A percentile compares a stretch with the other conserved stretches of the same genome.
Evolutionary conservation across 2,797 vertebrate species (phyloP).

Genomic region (Amniataba percoides): DNA sequence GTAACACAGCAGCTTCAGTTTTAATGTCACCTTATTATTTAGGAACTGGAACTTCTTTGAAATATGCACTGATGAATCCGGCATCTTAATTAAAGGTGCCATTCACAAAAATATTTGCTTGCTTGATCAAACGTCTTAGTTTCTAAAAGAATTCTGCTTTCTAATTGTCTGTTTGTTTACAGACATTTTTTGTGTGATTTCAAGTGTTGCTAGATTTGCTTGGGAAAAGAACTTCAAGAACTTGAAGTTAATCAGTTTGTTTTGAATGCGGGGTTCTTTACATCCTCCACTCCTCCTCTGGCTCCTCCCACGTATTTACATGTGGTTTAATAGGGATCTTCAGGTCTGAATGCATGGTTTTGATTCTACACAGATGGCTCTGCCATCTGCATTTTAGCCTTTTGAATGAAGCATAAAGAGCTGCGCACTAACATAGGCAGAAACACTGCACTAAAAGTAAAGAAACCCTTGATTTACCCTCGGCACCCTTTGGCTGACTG

Average conservation of each 20-base stretch:
- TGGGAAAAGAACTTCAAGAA: constrained; percentile 67
- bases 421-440: constrained; percentile 66
- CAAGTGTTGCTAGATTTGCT: constrained; percentile 68
- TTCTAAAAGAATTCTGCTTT: constrained; percentile 49
- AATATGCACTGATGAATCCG: constrained; percentile 62
- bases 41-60: constrained; percentile 62
- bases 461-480: constrained; percentile 84
- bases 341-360: constrained; percentile 87
- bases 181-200: constrained; percentile 55
- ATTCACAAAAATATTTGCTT: constrained; percentile 62
- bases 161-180: constrained; percentile 66
- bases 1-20: constrained; percentile 55
- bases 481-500: constrained; percentile 77
- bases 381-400: constrained; percentile 85
- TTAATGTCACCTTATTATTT: constrained; percentile 73
- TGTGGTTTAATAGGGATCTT: constrained; percentile 82
- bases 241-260: constrained; percentile 82
- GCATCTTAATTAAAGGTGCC: constrained; percentile 72
- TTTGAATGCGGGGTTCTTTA: constrained; percentile 78
- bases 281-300: constrained; percentile 79
- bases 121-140: constrained; percentile 53
- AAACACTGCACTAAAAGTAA: constrained; percentile 75
- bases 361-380: constrained; percentile 86
- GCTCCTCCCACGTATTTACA: constrained; percentile 82
- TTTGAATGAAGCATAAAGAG: constrained; percentile 85